phyloP scores from a whole-genome alignment of 2,113 vertebrate species.

The Chaenocephalus aceratus region DNA sequence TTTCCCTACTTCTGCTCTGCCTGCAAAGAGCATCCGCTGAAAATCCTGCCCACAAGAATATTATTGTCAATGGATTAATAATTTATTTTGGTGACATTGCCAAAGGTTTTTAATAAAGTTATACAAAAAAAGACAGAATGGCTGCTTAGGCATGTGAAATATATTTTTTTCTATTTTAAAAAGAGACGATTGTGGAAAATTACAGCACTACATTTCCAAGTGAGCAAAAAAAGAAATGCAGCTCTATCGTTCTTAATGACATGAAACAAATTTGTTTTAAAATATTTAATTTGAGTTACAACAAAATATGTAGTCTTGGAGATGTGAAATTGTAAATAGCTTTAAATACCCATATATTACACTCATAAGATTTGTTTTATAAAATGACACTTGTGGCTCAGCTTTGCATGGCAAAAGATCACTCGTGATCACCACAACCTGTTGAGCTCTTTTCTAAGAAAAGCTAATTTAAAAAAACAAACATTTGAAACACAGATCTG shows the following conservation, averaged over 20 bases:
- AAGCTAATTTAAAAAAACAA: constrained; percentile 5
- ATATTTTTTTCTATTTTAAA: neutral
- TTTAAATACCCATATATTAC: constrained; percentile 54
- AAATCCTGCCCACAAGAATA: constrained; percentile 72
- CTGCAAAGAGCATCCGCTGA: constrained; percentile 84
- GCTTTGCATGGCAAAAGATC: constrained; percentile 42
- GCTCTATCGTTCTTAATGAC: constrained; percentile 20
- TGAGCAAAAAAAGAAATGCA: neutral
- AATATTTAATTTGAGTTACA: constrained; percentile 72
- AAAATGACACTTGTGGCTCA: constrained; percentile 37
- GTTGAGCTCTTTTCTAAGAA: constrained; percentile 20
- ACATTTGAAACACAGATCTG: constrained; percentile 15
- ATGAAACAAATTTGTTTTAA: constrained; percentile 52
- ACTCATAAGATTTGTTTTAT: constrained; percentile 54
- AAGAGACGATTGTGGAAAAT: neutral
- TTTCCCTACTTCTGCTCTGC: constrained; percentile 85
- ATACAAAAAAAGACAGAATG: neutral
- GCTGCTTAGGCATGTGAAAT: neutral
- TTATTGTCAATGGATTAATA: constrained; percentile 69
- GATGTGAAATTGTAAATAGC: constrained; percentile 41
- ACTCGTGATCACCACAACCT: constrained; percentile 30
- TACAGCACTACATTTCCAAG: neutral
- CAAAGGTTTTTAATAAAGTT: neutral
- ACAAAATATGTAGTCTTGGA: constrained; percentile 35
- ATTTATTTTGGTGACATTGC: neutral